Evolutionary conservation across 2,113 vertebrate genomes (phyloP).

Genomic region (Indicator maculatus): DNA sequence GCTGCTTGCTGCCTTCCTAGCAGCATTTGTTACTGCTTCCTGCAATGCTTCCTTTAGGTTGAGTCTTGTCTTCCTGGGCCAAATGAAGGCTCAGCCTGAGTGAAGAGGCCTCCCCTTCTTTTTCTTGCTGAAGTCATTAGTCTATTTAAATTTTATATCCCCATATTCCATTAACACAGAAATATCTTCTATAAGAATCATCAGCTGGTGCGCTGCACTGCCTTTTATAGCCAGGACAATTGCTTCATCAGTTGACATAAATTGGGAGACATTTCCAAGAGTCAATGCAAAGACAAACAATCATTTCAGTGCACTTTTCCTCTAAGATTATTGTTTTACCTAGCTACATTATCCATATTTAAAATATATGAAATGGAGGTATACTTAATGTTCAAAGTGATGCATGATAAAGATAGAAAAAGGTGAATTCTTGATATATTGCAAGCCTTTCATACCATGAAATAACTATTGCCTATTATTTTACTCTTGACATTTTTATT

Average conservation of each 20-base stretch:
- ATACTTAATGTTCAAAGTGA: conserved; percentile 70
- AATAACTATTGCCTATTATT: conserved; percentile 85
- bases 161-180: neutral
- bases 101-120: neutral
- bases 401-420: conserved; percentile 76
- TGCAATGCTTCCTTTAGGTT: neutral
- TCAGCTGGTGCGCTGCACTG: neutral
- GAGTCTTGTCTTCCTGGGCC: neutral
- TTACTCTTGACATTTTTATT: conserved; percentile 84
- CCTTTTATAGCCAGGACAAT: conserved; percentile 1
- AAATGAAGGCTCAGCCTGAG: neutral
- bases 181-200: neutral
- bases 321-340: conserved; percentile 32
- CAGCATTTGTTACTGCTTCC: conserved; percentile 13
- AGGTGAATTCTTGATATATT: conserved; percentile 83
- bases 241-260: conserved; percentile 26
- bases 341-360: conserved; percentile 68
- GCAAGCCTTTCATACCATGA: conserved; percentile 78
- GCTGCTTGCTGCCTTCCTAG: neutral
- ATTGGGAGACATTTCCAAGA: conserved; percentile 25
- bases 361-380: conserved; percentile 72
- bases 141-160: neutral
- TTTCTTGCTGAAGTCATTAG: neutral
- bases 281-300: conserved; percentile 25
- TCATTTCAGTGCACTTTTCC: conserved; percentile 14